These are phyloP conservation scores for Dascillus cervinus DNA, from an alignment of 2,888 invertebrate species.

Conservation along the genomic window DNA sequence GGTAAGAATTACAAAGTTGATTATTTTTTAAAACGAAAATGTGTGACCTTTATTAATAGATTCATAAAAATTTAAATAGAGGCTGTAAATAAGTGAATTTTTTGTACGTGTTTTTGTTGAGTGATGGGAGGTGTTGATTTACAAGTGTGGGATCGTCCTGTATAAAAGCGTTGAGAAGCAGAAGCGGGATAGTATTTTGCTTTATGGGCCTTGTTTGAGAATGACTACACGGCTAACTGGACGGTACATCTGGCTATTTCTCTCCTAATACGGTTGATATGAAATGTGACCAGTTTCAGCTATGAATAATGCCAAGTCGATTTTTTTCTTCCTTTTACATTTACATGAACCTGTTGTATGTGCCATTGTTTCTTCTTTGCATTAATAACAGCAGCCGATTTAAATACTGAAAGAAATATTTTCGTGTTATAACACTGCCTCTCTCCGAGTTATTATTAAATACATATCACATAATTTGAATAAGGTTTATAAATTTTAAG, in stretches of 20 bases:
- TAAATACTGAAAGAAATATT: neutral
- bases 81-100: too few relatives aligned
- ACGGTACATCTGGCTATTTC: conserved; percentile 28
- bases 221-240: conserved; percentile 19
- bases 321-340: too few relatives aligned
- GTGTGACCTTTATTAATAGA: too few relatives aligned
- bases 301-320: conserved; percentile 23
- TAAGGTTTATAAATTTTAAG: conserved; percentile 17
- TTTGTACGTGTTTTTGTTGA: too few relatives aligned
- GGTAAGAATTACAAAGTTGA: too few relatives aligned
- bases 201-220: conserved; percentile 16
- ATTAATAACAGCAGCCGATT: conserved; percentile 3
- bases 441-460: too few relatives aligned
- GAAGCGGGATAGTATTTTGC: conserved; percentile 11
- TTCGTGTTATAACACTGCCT: neutral
- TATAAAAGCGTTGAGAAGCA: conserved; percentile 8
- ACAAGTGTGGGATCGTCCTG: too few relatives aligned
- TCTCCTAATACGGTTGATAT: conserved; percentile 32
- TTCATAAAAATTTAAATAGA: too few relatives aligned
- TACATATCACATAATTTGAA: conserved; percentile 17
- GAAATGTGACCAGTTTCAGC: conserved; percentile 26
- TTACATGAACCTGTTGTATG: conserved; percentile 18
- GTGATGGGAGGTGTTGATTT: too few relatives aligned
- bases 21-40: too few relatives aligned
- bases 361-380: conserved; percentile 19